Conservation (phyloP, 2,113 vertebrate species). For the Xenus cinereus region DNA sequence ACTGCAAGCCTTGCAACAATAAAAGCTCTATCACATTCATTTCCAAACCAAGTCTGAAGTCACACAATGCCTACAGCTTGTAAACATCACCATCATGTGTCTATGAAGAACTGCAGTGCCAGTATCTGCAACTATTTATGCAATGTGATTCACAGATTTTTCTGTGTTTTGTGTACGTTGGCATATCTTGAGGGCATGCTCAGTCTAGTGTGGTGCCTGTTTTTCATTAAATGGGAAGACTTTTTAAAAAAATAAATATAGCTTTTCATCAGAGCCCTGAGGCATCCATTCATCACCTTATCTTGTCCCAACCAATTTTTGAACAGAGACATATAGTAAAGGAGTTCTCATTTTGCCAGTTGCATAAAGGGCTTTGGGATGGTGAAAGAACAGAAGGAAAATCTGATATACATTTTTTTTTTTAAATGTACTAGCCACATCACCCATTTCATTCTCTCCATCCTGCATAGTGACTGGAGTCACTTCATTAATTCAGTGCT, state of each 20-base stretch:
- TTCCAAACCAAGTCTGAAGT: not conserved
- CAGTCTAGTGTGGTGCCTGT: slow-evolving; percentile 19
- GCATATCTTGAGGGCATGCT: slow-evolving; percentile 33
- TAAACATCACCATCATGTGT: not conserved
- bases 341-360: not conserved
- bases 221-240: slow-evolving; percentile 47
- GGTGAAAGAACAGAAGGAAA: not conserved
- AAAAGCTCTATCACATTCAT: not conserved
- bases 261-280: slow-evolving; percentile 46
- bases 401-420: not conserved
- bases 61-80: not conserved
- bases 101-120: not conserved
- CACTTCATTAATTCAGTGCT: not conserved
- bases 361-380: not conserved
- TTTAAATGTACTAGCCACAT: not conserved
- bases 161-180: slow-evolving; percentile 13
- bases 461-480: not conserved
- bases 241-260: not conserved
- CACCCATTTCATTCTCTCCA: not conserved
- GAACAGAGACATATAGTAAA: not conserved
- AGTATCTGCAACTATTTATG: not conserved
- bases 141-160: slow-evolving; percentile 12
- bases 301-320: slow-evolving; percentile 29
- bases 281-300: slow-evolving; percentile 28
- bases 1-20: not conserved